phyloP scores from a whole-genome alignment of 2,888 invertebrate genomes.

The Cosmorhoe ocellata region DNA sequence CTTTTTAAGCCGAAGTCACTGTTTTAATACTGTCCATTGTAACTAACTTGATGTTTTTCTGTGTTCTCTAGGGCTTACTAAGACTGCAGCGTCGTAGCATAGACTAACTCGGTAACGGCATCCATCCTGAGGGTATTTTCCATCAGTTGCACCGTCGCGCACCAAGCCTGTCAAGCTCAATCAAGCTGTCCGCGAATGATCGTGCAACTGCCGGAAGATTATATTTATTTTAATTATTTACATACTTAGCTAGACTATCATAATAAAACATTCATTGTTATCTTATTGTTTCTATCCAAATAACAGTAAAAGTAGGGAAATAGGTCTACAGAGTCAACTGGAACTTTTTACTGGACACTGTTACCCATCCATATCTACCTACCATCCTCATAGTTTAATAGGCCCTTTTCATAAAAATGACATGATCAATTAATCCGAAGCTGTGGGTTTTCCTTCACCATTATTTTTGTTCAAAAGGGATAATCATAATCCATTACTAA shows the following conservation, averaged over 20 bases:
- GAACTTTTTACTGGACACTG: too few species aligned
- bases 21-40: not conserved
- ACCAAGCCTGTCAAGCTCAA: not conserved
- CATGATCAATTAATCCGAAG: too few species aligned
- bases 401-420: too few species aligned
- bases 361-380: too few species aligned
- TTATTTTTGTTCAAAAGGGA: too few species aligned
- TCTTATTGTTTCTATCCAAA: not conserved
- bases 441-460: too few species aligned
- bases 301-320: too few species aligned
- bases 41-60: slow-evolving; percentile 36
- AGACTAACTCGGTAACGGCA: slow-evolving; percentile 72
- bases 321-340: too few species aligned
- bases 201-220: slow-evolving; percentile 80
- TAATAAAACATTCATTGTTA: slow-evolving; percentile 21
- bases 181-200: slow-evolving; percentile 35
- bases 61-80: slow-evolving; percentile 58
- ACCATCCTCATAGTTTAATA: too few species aligned
- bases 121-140: slow-evolving; percentile 71
- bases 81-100: slow-evolving; percentile 46
- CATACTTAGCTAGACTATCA: slow-evolving; percentile 28
- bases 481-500: too few species aligned
- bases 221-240: slow-evolving; percentile 54
- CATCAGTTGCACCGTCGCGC: slow-evolving; percentile 72
- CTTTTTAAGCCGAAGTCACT: too few species aligned